Percentiles rank a stretch among this genome's conserved stretches.
Conservation (phyloP, 1,140 invertebrate genomes). For the Oppia nitens region DNA sequence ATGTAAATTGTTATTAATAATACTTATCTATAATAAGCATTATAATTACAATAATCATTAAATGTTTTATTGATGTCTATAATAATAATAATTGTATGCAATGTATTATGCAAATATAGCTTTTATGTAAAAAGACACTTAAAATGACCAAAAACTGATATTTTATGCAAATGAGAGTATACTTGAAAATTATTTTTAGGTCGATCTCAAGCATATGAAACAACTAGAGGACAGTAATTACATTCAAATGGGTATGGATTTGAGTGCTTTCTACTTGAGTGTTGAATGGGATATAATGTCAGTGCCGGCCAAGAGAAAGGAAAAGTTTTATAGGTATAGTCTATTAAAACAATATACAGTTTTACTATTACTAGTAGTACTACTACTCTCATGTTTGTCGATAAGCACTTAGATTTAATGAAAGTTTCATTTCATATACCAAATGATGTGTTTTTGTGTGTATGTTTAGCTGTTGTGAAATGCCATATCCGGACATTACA, state of each 20-base stretch:
- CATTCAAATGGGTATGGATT: conserved; percentile 56
- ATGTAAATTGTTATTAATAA: neutral
- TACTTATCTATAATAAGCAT: conserved; percentile 5
- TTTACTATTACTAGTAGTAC: no score
- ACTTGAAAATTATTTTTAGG: conserved; percentile 38
- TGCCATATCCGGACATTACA: conserved; percentile 83
- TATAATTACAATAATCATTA: no score
- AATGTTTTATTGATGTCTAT: no score
- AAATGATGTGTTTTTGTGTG: no score
- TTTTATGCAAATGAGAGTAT: conserved; percentile 19
- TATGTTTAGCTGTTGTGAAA: conserved; percentile 63
- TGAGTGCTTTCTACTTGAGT: conserved; percentile 85
- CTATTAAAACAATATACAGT: neutral
- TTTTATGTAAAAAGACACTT: no score
- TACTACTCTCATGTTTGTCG: no score
- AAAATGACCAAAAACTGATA: no score
- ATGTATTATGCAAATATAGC: no score
- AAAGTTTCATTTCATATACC: no score
- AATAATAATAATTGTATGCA: no score
- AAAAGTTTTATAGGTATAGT: conserved; percentile 61
- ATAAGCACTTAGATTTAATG: no score
- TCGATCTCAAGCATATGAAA: conserved; percentile 67
- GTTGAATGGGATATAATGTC: conserved; percentile 93
- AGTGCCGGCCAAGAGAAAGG: conserved; percentile 66
- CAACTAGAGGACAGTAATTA: conserved; percentile 58